Evolutionary conservation across 2,888 invertebrate species (phyloP).

Genomic region (Dromius quadrimaculatus): DNA sequence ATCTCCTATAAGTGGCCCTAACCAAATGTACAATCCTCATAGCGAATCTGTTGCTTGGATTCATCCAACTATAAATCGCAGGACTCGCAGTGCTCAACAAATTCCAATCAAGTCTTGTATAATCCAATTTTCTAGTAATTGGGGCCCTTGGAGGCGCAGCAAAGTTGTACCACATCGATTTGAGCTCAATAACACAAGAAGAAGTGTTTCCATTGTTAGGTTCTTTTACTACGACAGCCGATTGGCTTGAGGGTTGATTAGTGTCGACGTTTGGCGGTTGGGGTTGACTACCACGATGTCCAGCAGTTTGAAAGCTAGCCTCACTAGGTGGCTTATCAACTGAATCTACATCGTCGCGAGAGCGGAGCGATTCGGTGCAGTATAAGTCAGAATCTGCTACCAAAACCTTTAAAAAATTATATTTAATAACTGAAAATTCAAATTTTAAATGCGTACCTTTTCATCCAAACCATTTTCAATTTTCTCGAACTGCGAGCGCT

Average conservation of each 20-base stretch:
- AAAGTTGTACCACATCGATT: conserved; percentile 96
- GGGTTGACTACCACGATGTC: conserved; percentile 11
- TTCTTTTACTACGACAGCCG: conserved; percentile 54
- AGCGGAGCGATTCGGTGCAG: conserved; percentile 68
- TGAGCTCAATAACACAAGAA: conserved; percentile 89
- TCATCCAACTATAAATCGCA: conserved; percentile 98
- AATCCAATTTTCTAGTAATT: conserved; percentile 94
- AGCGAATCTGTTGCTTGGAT: conserved; percentile 91
- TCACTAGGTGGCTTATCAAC: conserved; percentile 33
- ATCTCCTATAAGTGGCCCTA: conserved; percentile 81
- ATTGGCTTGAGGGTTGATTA: background rate
- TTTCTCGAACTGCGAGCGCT: conserved; percentile 83
- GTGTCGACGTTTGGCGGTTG: background rate
- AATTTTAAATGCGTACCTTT: conserved; percentile 51
- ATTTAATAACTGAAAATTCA: background rate
- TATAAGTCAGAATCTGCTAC: conserved; percentile 60
- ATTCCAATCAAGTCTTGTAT: conserved; percentile 96
- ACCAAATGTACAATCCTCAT: conserved; percentile 86
- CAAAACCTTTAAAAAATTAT: background rate
- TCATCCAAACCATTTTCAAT: conserved; percentile 68
- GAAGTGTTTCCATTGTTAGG: conserved; percentile 83
- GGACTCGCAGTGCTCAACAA: conserved; percentile 95
- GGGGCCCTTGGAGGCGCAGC: conserved; percentile 96
- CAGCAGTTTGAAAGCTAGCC: conserved; percentile 39
- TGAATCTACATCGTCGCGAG: conserved; percentile 64